Base-by-base conservation (phyloP, 2,888 invertebrate genomes). In the Helicoverpa assulta region DNA sequence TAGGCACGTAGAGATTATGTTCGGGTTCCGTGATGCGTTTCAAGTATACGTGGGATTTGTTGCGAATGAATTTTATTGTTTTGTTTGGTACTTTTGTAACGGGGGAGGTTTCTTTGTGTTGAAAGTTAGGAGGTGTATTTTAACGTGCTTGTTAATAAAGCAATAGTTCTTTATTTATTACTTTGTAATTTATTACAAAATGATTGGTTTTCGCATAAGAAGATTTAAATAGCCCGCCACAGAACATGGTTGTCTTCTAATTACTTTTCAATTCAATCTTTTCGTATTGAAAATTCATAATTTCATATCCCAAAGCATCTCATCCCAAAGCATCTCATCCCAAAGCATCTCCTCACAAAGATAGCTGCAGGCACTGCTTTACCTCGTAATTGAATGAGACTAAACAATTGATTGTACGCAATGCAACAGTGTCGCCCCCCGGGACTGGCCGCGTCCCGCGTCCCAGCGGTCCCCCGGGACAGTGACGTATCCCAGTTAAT, bases 1-100 rank as follows among this genome's bases (percentile, higher is more conserved):
- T 70, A 84, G 87, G 81, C 87, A 88, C 87, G 87, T 88, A 88
- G 83, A 81, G 81, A 86, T 86, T 88, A 87, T 85, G 80, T 83
- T 80, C 60, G 67, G 72, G 76, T 55, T 69, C 64, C 55, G 68
- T 70, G 78, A 69, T 81, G 69, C 67, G 67, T 77, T 76, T 52
- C 80, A 67, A 71, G 71, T 71, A 64, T 76, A 73, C 73, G 78
- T 63, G 76, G 70, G 68, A 58, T 72, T 65, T 59, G 58, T 60
- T 67, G 14, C 51, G 67, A 56, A 56, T 68, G 65, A 43, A n/a
- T 66, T 70, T 59, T 74, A 51, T 54, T 51, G 53, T 65, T 26
- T 70, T 33, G 21, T 26, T 55, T 26, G 26, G 56, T 75, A 16
- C 19, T 62, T 26, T 6, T 52, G n/a, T 61, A 53, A 53, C 5